Evolutionary conservation across 2,797 vertebrate species (phyloP).

Genomic region (Darevskia mixta): DNA sequence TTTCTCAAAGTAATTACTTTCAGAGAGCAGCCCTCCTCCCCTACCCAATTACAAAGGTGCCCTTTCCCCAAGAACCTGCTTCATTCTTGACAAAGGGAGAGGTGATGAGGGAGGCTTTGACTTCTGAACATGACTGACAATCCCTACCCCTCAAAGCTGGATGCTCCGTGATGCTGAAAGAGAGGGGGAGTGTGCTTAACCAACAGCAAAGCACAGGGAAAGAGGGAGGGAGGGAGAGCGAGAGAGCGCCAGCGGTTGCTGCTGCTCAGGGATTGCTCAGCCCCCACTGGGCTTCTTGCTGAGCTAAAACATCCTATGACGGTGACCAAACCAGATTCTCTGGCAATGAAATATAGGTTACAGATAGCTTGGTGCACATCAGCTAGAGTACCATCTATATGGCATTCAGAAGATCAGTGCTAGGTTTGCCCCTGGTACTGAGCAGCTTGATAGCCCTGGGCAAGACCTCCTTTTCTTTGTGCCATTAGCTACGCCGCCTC

Average conservation of each 20-base stretch:
- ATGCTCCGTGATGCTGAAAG: slow-evolving; percentile 69
- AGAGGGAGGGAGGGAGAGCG: slow-evolving; percentile 64
- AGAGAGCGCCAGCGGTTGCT: slow-evolving; percentile 65
- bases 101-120: not conserved
- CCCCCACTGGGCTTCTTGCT: slow-evolving; percentile 76
- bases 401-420: not conserved
- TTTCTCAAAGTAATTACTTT: slow-evolving; percentile 50
- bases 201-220: slow-evolving; percentile 70
- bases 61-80: slow-evolving; percentile 19
- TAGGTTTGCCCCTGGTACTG: rapidly evolving
- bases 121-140: slow-evolving; percentile 39
- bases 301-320: slow-evolving; percentile 57
- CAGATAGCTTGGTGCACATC: not conserved
- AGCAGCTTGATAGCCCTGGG: not conserved
- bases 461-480: not conserved
- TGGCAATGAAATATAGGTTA: slow-evolving; percentile 34
- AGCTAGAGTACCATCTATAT: not conserved
- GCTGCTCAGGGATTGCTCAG: slow-evolving; percentile 74
- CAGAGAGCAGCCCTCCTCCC: not conserved
- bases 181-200: slow-evolving; percentile 72
- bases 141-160: slow-evolving; percentile 56
- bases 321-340: slow-evolving; percentile 27
- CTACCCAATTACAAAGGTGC: slow-evolving; percentile 40
- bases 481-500: not conserved
- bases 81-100: not conserved